A percentile compares a stretch with the other conserved stretches of the same genome.
phyloP scores from a whole-genome alignment of 2,888 invertebrate genomes.

The Uloborus plumipes region DNA sequence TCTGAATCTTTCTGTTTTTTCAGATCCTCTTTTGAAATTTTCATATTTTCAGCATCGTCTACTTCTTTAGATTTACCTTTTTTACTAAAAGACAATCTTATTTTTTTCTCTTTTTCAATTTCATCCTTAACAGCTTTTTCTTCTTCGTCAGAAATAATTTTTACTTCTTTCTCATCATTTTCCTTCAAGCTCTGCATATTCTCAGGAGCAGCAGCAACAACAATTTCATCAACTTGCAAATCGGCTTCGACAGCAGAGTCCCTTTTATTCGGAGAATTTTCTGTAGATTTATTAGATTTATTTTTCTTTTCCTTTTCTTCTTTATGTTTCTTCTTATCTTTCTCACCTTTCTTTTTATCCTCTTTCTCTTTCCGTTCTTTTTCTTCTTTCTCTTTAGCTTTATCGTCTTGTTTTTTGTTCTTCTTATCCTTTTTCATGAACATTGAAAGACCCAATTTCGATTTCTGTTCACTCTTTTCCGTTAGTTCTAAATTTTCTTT shows the following conservation, averaged over 20 bases:
- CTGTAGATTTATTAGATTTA: conserved; percentile 31
- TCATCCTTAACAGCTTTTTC: conserved; percentile 60
- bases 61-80: conserved; percentile 39
- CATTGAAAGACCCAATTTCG: conserved; percentile 38
- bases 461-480: conserved; percentile 45
- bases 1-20: conserved; percentile 48
- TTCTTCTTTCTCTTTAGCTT: conserved; percentile 60
- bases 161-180: conserved; percentile 13
- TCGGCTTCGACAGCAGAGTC: conserved; percentile 54
- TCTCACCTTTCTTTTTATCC: conserved; percentile 49
- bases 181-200: conserved; percentile 27
- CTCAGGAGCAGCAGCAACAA: conserved; percentile 23
- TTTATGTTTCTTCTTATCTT: conserved; percentile 56
- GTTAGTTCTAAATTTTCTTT: conserved; percentile 51
- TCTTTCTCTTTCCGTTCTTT: conserved; percentile 67
- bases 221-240: conserved; percentile 56
- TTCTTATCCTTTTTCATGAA: conserved; percentile 61
- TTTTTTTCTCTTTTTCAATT: conserved; percentile 62
- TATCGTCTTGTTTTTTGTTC: conserved; percentile 56
- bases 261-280: conserved; percentile 36
- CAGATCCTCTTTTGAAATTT: conserved; percentile 22
- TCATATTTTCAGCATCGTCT: conserved; percentile 26
- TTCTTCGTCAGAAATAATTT: conserved; percentile 46
- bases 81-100: conserved; percentile 46
- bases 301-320: conserved; percentile 45